phyloP scores from a whole-genome alignment of 2,888 invertebrate species.

The Drosophila mercatorum region DNA sequence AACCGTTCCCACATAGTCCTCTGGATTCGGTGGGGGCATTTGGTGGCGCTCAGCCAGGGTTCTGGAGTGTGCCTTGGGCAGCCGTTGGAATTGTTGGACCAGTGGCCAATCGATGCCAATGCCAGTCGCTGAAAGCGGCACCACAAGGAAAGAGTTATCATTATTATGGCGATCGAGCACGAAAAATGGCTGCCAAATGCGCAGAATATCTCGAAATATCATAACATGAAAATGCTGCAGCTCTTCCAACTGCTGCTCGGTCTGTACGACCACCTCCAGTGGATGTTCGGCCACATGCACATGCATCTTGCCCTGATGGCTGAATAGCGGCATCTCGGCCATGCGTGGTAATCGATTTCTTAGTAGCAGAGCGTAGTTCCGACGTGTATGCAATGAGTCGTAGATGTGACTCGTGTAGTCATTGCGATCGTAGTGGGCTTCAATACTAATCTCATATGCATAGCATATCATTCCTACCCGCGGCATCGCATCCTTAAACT shows the following conservation, averaged over 20 bases:
- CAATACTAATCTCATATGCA: constrained; percentile 87
- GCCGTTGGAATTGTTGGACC: constrained; percentile 85
- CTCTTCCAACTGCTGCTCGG: constrained; percentile 85
- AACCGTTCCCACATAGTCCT: constrained; percentile 89
- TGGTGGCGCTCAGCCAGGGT: constrained; percentile 85
- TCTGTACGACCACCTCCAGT: constrained; percentile 85
- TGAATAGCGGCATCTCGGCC: constrained; percentile 90
- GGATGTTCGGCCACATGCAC: constrained; percentile 85
- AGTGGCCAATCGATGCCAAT: constrained; percentile 88
- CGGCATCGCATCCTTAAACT: constrained; percentile 72
- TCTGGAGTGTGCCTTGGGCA: constrained; percentile 84
- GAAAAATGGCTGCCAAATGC: constrained; percentile 87
- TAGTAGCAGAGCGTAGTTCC: constrained; percentile 88
- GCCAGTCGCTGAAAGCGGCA: constrained; percentile 82
- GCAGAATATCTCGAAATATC: constrained; percentile 90
- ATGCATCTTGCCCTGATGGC: constrained; percentile 87
- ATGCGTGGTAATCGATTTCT: constrained; percentile 87
- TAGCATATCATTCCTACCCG: constrained; percentile 81
- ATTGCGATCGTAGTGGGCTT: constrained; percentile 86
- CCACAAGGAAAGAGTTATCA: constrained; percentile 86
- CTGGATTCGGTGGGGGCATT: constrained; percentile 85
- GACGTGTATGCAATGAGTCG: constrained; percentile 51
- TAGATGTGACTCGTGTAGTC: constrained; percentile 83
- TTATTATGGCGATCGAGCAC: constrained; percentile 86
- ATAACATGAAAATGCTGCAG: constrained; percentile 89